A percentile compares a stretch with the other conserved stretches of the same genome.
phyloP scores from a whole-genome alignment of 2,797 vertebrate genomes.

The Erethizon dorsatum region DNA sequence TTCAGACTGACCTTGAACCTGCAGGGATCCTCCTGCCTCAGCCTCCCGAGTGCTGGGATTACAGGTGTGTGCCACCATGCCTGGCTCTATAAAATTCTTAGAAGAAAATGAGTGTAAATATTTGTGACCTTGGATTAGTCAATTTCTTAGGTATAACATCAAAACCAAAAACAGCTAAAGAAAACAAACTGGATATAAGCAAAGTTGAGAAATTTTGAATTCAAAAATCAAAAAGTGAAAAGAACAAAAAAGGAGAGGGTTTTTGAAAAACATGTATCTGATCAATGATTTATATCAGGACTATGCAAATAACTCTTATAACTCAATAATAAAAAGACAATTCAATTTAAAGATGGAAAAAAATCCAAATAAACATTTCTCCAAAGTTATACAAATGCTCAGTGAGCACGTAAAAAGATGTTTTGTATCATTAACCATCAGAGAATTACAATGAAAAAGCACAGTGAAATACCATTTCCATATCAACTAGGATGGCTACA shows the following conservation, averaged over 20 bases:
- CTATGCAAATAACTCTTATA: neutral
- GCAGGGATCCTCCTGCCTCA: too few species aligned
- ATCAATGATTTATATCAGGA: neutral
- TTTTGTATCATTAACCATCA: neutral
- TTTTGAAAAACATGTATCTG: neutral
- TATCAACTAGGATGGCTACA: neutral
- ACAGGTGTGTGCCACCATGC: neutral
- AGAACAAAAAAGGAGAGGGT: neutral
- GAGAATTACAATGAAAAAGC: neutral
- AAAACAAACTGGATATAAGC: neutral
- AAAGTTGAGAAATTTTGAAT: neutral
- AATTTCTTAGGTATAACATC: neutral
- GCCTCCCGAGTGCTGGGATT: neutral
- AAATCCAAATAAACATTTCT: neutral
- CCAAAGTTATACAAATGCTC: neutral
- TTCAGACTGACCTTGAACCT: neutral
- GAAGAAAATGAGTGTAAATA: neutral
- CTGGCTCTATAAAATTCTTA: constrained; percentile 6
- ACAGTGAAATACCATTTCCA: neutral
- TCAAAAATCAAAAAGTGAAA: neutral
- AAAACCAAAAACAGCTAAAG: constrained; percentile 10
- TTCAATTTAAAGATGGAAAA: neutral
- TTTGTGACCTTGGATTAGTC: neutral
- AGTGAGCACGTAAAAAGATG: neutral
- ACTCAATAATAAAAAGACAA: neutral